phyloP scores from a whole-genome alignment of 2,113 vertebrate species.

The Mormyrus lacerda region DNA sequence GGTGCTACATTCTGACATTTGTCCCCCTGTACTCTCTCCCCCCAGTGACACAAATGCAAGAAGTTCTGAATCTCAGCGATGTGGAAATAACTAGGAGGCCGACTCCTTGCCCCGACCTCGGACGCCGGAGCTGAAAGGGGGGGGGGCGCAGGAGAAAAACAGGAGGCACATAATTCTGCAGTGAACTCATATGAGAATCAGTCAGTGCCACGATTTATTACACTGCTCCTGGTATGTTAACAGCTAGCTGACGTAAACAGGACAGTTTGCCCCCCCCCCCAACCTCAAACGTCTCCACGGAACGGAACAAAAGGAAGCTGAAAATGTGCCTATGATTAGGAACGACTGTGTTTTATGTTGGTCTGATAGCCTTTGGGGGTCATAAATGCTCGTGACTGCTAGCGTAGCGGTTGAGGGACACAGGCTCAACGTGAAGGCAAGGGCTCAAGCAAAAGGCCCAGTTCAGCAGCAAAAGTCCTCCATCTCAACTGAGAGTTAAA shows the following conservation, averaged over 20 bases:
- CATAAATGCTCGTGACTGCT: not conserved
- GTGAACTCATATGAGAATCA: conserved; percentile 66
- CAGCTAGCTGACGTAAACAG: conserved; percentile 57
- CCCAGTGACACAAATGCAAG: not conserved
- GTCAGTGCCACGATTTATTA: conserved; percentile 57
- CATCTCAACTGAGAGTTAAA: not conserved
- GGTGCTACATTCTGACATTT: not conserved
- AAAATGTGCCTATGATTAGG: conserved; percentile 7
- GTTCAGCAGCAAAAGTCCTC: not conserved
- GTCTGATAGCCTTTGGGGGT: not conserved
- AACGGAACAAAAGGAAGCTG: not conserved
- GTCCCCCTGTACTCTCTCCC: not conserved
- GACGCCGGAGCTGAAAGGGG: not conserved
- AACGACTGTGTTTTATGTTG: not conserved
- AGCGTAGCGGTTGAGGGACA: not conserved
- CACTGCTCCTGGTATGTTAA: conserved; percentile 56
- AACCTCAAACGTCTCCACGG: not conserved
- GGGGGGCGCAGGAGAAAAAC: conserved; percentile 59
- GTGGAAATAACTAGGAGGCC: too few species aligned
- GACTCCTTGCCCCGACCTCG: not conserved
- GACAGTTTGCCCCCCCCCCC: conserved; percentile 24
- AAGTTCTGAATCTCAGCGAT: not conserved
- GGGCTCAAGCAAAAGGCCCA: not conserved
- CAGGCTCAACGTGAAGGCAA: not conserved
- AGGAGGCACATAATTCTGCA: conserved; percentile 64